phyloP scores from a whole-genome alignment of 2,888 invertebrate species.

The Apamea anceps region DNA sequence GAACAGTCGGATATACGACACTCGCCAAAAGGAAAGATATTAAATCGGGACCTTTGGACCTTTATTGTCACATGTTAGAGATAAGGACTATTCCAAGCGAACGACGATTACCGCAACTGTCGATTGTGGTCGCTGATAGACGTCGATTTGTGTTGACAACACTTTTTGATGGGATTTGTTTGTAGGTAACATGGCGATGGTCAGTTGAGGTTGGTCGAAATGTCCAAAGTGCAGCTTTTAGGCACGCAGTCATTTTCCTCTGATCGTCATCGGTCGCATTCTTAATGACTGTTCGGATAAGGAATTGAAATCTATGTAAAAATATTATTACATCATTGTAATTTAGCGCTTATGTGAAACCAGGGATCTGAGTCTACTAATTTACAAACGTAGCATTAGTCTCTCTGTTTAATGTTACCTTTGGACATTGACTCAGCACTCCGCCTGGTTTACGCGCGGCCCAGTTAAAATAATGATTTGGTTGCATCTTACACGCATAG shows the following conservation, averaged over 20 bases:
- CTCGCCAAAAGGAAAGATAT: slow-evolving; percentile 59
- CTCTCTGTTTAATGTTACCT: too few relatives aligned
- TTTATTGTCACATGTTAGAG: slow-evolving; percentile 55
- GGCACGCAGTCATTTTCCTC: not conserved
- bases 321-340: not conserved
- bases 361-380: not conserved
- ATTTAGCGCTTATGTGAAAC: not conserved
- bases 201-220: not conserved
- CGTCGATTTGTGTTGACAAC: not conserved
- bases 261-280: not conserved
- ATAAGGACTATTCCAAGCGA: slow-evolving; percentile 12
- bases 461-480: too few relatives aligned
- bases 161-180: not conserved
- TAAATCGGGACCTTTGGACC: slow-evolving; percentile 55
- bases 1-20: slow-evolving; percentile 54
- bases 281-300: not conserved
- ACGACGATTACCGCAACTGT: not conserved
- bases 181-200: not conserved
- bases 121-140: not conserved
- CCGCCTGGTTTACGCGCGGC: too few relatives aligned
- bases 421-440: too few relatives aligned
- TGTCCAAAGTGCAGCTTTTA: too few relatives aligned
- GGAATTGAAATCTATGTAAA: not conserved
- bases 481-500: too few relatives aligned
- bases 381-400: too few relatives aligned